phyloP scores from a whole-genome alignment of 2,888 invertebrate species.

The Diaprepes abbreviatus region DNA sequence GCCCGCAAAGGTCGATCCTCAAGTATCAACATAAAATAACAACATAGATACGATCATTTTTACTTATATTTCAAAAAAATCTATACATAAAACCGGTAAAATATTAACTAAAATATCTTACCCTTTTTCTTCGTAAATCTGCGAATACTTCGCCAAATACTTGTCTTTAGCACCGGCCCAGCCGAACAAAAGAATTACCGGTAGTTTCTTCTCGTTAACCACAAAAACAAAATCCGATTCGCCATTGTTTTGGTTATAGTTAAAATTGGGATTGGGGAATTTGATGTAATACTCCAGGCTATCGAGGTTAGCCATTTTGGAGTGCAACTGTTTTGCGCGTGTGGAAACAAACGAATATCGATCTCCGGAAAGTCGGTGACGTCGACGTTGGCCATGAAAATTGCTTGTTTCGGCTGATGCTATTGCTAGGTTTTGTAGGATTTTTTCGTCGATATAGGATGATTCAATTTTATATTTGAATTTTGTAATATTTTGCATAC shows the following conservation, averaged over 20 bases:
- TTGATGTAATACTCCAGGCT: constrained; percentile 75
- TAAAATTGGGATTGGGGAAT: constrained; percentile 72
- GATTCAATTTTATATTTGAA: no score
- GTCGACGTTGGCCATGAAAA: constrained; percentile 27
- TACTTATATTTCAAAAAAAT: no score
- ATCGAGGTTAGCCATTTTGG: constrained; percentile 66
- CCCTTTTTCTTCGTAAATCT: constrained; percentile 83
- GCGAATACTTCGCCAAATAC: constrained; percentile 83
- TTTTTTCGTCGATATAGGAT: constrained; percentile 14
- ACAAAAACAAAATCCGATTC: constrained; percentile 70
- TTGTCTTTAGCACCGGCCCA: constrained; percentile 87
- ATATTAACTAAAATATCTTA: no score
- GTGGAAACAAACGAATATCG: constrained; percentile 20
- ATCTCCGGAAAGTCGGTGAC: constrained; percentile 28
- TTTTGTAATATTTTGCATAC: no score
- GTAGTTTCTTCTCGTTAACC: constrained; percentile 74
- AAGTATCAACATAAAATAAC: no score
- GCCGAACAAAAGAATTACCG: constrained; percentile 80
- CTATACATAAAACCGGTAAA: no score
- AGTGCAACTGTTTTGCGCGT: constrained; percentile 29
- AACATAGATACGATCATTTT: no score
- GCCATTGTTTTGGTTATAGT: constrained; percentile 60
- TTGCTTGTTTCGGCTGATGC: constrained; percentile 15
- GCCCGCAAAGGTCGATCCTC: no score
- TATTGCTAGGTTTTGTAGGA: neutral